A percentile compares a stretch with the other conserved stretches of the same genome.
Conservation (phyloP, 2,113 vertebrate genomes). For the Zosterops japonicus region DNA sequence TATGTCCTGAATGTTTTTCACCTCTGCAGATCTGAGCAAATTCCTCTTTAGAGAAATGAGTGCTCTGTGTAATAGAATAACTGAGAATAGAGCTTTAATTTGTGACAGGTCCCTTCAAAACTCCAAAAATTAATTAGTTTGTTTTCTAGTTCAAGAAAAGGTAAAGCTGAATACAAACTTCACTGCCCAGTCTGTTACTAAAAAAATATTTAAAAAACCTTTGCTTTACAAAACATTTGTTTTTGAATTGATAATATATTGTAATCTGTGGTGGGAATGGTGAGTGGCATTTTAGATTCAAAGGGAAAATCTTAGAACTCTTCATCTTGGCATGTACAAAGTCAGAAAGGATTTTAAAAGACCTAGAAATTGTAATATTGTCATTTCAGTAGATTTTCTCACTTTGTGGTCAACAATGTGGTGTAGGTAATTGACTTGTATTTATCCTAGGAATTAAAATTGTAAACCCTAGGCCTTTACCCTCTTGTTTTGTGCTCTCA, state of each 20-base stretch:
- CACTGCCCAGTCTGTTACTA: neutral
- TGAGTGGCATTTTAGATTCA: neutral
- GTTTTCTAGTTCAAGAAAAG: neutral
- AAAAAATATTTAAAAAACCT: neutral
- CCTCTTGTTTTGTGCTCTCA: neutral
- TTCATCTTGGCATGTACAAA: neutral
- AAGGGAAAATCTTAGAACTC: neutral
- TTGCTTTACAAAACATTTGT: neutral
- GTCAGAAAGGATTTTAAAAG: neutral
- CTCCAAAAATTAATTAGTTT: neutral
- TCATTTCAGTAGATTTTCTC: neutral
- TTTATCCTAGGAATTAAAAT: neutral
- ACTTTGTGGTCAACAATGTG: neutral
- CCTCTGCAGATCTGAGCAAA: neutral
- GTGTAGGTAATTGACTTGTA: neutral
- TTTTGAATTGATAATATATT: neutral
- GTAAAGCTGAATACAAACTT: neutral
- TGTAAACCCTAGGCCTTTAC: neutral
- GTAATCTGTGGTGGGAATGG: neutral
- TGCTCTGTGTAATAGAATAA: neutral
- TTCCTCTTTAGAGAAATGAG: neutral
- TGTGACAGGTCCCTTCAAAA: neutral
- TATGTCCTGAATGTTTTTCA: neutral
- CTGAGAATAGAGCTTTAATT: neutral
- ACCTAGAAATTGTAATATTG: neutral